These are phyloP conservation scores for Cynaeus angustus DNA, from an alignment of 2,888 invertebrate species.

Conservation along the genomic window DNA sequence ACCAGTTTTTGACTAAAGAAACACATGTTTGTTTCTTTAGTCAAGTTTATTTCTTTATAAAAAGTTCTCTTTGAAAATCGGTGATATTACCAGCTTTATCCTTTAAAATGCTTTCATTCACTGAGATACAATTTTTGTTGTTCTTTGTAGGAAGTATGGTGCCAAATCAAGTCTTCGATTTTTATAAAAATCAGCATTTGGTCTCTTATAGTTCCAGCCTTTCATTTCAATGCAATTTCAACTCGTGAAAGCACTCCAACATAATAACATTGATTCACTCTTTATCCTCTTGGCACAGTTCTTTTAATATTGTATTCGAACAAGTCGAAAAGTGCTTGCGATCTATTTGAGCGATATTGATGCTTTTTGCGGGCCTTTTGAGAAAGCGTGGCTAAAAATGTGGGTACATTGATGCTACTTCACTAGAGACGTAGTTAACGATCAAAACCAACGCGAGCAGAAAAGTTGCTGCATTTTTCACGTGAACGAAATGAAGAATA, in stretches of 20 bases:
- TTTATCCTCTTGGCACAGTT: slow-evolving; percentile 27
- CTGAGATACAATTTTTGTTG: neutral
- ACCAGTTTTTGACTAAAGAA: neutral
- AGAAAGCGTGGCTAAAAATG: neutral
- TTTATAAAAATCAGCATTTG: slow-evolving; percentile 13
- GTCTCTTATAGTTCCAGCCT: slow-evolving; percentile 22
- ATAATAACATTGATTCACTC: slow-evolving; percentile 40
- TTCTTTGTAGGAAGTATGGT: slow-evolving; percentile 8
- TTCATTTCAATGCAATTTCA: slow-evolving; percentile 27
- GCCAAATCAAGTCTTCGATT: slow-evolving; percentile 18
- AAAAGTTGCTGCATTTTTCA: neutral
- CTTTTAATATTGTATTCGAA: slow-evolving; percentile 32
- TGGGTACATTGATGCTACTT: slow-evolving; percentile 7
- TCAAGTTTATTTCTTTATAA: neutral
- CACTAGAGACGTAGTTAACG: neutral
- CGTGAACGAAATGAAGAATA: too few species aligned
- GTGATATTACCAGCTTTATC: too few species aligned
- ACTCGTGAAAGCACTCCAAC: slow-evolving; percentile 39
- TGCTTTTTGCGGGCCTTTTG: slow-evolving; percentile 6
- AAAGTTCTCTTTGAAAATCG: too few species aligned
- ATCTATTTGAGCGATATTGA: slow-evolving; percentile 22
- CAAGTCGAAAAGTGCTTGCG: slow-evolving; percentile 34
- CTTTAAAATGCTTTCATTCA: too few species aligned
- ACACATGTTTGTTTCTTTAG: neutral
- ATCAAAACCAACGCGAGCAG: neutral